Evolutionary conservation across 2,113 vertebrate genomes (phyloP).

Genomic region (Lethenteron reissneri): DNA sequence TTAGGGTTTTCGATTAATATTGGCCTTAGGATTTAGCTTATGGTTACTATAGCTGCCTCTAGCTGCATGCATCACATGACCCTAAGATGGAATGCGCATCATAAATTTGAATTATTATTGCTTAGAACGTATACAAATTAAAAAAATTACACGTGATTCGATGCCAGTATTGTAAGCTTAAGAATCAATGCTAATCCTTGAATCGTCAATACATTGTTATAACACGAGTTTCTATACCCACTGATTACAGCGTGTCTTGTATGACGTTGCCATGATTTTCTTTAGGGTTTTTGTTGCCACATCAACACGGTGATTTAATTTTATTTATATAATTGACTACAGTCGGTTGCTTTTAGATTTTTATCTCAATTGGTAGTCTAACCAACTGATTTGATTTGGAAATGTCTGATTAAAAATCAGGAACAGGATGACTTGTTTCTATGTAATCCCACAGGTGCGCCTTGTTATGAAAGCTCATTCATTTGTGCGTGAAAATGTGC

Average conservation of each 20-base stretch:
- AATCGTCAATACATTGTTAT: no score
- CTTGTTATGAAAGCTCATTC: slow-evolving; percentile 75
- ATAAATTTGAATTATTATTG: no score
- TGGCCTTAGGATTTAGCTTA: neutral
- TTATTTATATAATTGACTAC: neutral
- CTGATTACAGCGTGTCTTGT: neutral
- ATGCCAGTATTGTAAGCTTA: no score
- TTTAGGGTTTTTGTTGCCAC: neutral
- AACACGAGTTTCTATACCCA: no score
- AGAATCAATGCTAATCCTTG: no score
- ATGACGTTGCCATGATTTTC: neutral
- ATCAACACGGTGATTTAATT: neutral
- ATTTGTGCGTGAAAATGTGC: slow-evolving; percentile 63
- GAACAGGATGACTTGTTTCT: neutral
- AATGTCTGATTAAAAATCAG: neutral
- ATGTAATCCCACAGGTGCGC: slow-evolving; percentile 34
- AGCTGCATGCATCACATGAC: no score
- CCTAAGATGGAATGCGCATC: no score
- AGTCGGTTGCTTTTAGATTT: neutral
- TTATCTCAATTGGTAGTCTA: neutral
- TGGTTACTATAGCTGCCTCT: neutral
- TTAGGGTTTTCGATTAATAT: neutral
- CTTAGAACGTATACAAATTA: no score
- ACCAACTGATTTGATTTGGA: neutral
- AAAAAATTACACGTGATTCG: no score